Evolutionary conservation across 1,140 invertebrate species (phyloP).

Genomic region (Sogatella furcifera): DNA sequence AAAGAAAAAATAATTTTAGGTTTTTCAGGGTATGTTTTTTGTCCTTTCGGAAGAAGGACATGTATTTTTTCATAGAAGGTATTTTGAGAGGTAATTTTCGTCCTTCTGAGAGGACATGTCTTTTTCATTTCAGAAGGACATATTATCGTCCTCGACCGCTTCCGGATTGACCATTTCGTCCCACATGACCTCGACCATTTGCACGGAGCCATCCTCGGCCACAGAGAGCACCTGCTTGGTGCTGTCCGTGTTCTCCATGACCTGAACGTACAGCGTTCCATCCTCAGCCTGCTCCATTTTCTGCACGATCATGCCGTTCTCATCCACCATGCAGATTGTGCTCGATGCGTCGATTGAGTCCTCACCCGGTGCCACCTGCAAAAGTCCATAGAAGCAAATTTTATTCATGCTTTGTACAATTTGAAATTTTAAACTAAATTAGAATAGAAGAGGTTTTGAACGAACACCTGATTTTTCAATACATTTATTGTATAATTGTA

Average conservation of each 20-base stretch:
- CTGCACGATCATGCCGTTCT: slow-evolving; percentile 23
- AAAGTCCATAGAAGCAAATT: no score
- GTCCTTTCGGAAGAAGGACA: no score
- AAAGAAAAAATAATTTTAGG: no score
- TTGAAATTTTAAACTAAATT: no score
- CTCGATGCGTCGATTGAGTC: slow-evolving; percentile 13
- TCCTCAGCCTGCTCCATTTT: slow-evolving; percentile 24
- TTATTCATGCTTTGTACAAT: not conserved
- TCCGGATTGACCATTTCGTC: slow-evolving; percentile 20
- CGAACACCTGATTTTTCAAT: no score
- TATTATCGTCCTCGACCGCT: slow-evolving; percentile 10
- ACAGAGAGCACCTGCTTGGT: slow-evolving; percentile 24
- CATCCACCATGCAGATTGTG: slow-evolving; percentile 22
- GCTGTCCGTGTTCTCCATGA: slow-evolving; percentile 20
- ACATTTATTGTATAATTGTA: no score
- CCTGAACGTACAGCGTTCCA: slow-evolving; percentile 25
- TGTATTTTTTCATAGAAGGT: no score
- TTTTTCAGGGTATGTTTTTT: no score
- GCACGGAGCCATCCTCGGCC: slow-evolving; percentile 25
- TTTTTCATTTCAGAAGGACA: not conserved
- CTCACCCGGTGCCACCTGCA: slow-evolving; percentile 9
- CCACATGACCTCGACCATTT: slow-evolving; percentile 28
- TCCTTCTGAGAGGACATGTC: no score
- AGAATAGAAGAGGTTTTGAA: no score
- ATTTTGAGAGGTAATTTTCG: no score